phyloP scores from a whole-genome alignment of 35 echinoderm and acorn worm genomes.

The Strongylocentrotus purpuratus region DNA sequence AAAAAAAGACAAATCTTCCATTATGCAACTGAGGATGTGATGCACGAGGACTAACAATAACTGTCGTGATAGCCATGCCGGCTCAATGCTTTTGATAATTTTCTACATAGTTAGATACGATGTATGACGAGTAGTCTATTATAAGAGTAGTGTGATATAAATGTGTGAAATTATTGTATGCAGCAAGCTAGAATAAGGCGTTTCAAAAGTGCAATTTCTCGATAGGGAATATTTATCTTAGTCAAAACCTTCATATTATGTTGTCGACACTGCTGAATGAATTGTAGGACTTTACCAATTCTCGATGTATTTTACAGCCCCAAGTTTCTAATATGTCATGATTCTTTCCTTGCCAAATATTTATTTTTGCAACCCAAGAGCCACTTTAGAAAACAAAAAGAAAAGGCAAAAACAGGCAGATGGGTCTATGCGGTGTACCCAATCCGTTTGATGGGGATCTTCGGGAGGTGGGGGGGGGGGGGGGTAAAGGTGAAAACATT shows the following conservation, averaged over 20 bases:
- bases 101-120: neutral
- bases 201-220: neutral
- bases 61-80: neutral
- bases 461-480: too few relatives aligned
- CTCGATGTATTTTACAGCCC: too few relatives aligned
- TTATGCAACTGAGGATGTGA: conserved; percentile 2
- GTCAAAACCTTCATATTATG: neutral
- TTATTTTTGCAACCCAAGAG: too few relatives aligned
- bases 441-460: too few relatives aligned
- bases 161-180: neutral
- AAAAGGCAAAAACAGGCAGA: too few relatives aligned
- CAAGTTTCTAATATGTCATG: too few relatives aligned
- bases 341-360: too few relatives aligned
- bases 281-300: neutral
- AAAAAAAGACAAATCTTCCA: conserved; percentile 31
- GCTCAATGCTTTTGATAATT: neutral
- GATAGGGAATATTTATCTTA: neutral
- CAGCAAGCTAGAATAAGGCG: neutral
- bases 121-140: neutral
- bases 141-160: neutral
- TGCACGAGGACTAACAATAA: neutral
- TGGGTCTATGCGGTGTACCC: too few relatives aligned
- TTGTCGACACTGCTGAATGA: neutral
- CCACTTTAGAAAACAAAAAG: too few relatives aligned
- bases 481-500: too few relatives aligned